Evolutionary conservation across 2,888 invertebrate species (phyloP).

Genomic region (Ophonus ardosiacus): DNA sequence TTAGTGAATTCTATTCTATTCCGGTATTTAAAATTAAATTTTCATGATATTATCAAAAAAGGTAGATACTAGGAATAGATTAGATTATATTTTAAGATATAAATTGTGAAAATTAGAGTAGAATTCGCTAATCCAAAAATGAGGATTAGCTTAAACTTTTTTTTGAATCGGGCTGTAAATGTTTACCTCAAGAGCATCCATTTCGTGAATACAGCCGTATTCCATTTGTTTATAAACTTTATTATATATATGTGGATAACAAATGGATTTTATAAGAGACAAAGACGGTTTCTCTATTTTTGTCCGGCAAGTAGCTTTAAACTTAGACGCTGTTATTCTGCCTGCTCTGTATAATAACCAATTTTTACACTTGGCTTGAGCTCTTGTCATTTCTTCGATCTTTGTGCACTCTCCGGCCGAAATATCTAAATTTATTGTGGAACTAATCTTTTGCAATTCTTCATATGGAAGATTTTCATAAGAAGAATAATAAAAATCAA

Average conservation of each 20-base stretch:
- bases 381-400: constrained; percentile 1
- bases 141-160: too few relatives aligned
- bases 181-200: constrained; percentile 8
- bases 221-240: background rate
- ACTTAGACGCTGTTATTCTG: constrained; percentile 11
- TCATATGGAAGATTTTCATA: background rate
- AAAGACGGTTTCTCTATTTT: constrained; percentile 10
- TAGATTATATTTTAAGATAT: too few relatives aligned
- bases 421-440: background rate
- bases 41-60: too few relatives aligned
- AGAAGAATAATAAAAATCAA: constrained; percentile 7
- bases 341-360: constrained; percentile 25
- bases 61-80: too few relatives aligned
- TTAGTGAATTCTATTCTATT: too few relatives aligned
- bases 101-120: too few relatives aligned
- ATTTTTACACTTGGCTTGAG: background rate
- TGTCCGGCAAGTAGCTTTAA: constrained; percentile 1
- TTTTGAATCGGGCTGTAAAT: too few relatives aligned
- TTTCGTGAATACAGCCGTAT: constrained; percentile 4
- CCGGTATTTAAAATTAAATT: too few relatives aligned
- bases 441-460: background rate
- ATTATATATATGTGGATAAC: constrained; percentile 4
- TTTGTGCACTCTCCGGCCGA: background rate
- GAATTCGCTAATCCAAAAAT: too few relatives aligned
- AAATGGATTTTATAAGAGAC: background rate